Evolutionary conservation across 2,113 vertebrate genomes (phyloP), one percentile per base, ranked within the genome.

Genomic region (Suricata suricatta): DNA sequence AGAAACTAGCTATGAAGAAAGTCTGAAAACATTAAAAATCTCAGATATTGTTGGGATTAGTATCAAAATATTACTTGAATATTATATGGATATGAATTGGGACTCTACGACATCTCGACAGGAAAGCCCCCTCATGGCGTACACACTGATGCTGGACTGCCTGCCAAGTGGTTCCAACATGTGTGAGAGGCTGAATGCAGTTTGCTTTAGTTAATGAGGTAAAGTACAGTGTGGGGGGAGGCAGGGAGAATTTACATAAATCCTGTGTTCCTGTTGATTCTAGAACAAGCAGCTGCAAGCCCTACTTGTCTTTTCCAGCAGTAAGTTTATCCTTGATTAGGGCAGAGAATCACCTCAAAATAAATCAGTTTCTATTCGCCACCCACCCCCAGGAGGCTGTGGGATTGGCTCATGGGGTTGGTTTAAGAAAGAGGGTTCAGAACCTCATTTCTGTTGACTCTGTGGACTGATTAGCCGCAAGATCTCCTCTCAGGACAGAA

Each of bases 181-280:
- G n/a, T 50, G 14, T 74, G n/a, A 77, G 64, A 27, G 27, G 63
- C 57, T 71, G 33, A 47, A 33, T 72, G 44, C 60, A 57, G 21
- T 88, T 91, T 94, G 41, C 41, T 76, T 77, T 81, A 64, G 74
- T 87, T 89, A 83, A 81, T 35, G 60, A 92, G 64, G 63, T 72
- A 88, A 25, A 69, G 76, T 91, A 13, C 38, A 44, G 35, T 4
- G 13, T 10, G 41, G 7, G 27, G 41, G 47, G 47, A 35, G 57
- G 57, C 47, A 3, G 57, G 57, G 19, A 60, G 50, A n/a, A 12
- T 19, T 83, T 23, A 47, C 35, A 68, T 31, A 84, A 93, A 92
- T 17, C 10, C 71, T 93, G 88, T 81, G 41, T 85, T 93, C 71
- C 77, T 68, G 68, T 12, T 38, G 25, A 79, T 93, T 88, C 69